Conservation (phyloP, 2,113 vertebrate genomes). For the Ictalurus furcatus region DNA sequence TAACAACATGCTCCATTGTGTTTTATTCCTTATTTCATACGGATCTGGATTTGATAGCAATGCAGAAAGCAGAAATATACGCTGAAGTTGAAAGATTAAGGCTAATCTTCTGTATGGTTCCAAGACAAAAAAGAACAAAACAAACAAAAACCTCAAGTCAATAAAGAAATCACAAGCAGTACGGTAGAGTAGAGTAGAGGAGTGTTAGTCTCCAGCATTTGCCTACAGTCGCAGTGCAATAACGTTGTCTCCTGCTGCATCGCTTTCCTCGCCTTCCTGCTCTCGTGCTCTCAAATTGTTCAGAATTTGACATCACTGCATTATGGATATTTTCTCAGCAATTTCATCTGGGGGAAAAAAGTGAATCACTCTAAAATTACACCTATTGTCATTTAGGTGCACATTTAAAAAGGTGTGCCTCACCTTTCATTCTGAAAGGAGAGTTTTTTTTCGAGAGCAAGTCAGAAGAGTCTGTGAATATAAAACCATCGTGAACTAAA, state of each 20-base stretch:
- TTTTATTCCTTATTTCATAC: not conserved
- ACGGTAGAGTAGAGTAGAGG: constrained; percentile 7
- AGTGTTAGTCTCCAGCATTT: constrained; percentile 21
- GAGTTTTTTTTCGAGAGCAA: not conserved
- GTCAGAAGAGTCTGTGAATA: not conserved
- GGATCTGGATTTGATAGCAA: not conserved
- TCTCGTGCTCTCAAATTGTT: constrained; percentile 20
- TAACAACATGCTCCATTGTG: not conserved
- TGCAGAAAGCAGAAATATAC: not conserved
- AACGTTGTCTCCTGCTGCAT: constrained; percentile 40
- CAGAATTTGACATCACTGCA: constrained; percentile 27
- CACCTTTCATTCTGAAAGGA: constrained; percentile 11
- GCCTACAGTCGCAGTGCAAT: constrained; percentile 5
- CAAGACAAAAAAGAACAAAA: not conserved
- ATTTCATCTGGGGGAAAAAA: constrained; percentile 7
- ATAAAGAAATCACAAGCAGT: constrained; percentile 32
- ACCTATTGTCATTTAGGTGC: constrained; percentile 8
- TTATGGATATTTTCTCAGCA: constrained; percentile 28
- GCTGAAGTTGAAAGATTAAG: not conserved
- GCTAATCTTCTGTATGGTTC: not conserved
- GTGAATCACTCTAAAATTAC: constrained; percentile 12
- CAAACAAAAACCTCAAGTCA: not conserved
- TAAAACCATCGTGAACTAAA: not conserved
- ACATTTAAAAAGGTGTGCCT: not conserved
- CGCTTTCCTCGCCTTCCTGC: constrained; percentile 34